Percentiles rank a stretch among this genome's conserved stretches.
Evolutionary conservation across 2,888 invertebrate species (phyloP).

Genomic region (Lordiphosa andalusiaca): DNA sequence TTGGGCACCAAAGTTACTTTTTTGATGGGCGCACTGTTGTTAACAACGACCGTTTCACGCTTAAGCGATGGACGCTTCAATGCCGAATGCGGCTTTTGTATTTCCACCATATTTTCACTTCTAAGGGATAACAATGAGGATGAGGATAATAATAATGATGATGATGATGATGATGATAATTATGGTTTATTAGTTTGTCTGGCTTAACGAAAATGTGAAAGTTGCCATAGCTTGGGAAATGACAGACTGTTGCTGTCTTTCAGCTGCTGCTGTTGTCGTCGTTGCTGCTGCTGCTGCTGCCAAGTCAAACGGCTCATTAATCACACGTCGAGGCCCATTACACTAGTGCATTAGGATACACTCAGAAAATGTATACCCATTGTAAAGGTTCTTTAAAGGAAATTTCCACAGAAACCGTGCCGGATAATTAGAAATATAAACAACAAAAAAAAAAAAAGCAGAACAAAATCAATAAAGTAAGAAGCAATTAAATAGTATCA

Average conservation of each 20-base stretch:
- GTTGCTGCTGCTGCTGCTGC: conserved; percentile 24
- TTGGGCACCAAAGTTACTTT: conserved; percentile 80
- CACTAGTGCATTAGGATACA: conserved; percentile 36
- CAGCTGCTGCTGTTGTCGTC: conserved; percentile 5
- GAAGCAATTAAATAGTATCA: no score
- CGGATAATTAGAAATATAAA: no score
- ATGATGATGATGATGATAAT: conserved; percentile 10
- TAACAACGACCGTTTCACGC: conserved; percentile 80
- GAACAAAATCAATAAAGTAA: no score
- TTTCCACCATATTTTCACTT: conserved; percentile 74
- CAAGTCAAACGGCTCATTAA: conserved; percentile 63
- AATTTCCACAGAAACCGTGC: no score
- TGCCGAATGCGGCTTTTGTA: conserved; percentile 79
- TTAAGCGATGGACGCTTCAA: conserved; percentile 78
- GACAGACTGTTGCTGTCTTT: conserved; percentile 24
- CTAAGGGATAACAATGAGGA: conserved; percentile 13
- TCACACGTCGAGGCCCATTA: conserved; percentile 53
- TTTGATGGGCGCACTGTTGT: conserved; percentile 79
- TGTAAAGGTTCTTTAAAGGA: no score
- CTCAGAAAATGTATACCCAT: conserved; percentile 5
- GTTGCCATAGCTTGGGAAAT: conserved; percentile 23
- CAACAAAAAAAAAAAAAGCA: no score
- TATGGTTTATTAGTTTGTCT: conserved; percentile 33
- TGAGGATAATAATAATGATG: conserved; percentile 11
- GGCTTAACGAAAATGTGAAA: conserved; percentile 25